Conservation (phyloP, 2,888 invertebrate species). For the Caenorhabditis angaria region DNA sequence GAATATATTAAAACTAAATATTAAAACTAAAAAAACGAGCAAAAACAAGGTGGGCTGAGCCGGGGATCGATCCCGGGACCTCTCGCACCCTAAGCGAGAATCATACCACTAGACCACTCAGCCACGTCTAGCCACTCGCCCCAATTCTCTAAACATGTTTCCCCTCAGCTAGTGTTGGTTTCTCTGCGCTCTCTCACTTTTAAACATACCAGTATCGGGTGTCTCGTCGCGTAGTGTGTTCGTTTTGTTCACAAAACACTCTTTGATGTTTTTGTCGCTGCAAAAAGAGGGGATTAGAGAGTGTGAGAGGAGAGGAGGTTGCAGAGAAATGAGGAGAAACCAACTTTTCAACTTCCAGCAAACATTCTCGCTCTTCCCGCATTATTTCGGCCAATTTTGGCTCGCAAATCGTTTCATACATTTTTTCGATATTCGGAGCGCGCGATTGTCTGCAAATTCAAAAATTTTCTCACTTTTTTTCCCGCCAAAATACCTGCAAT, state of each 20-base stretch:
- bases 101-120: constrained; percentile 73
- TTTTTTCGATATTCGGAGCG: constrained; percentile 56
- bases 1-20: not conserved
- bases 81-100: constrained; percentile 73
- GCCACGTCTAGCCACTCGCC: constrained; percentile 31
- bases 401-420: constrained; percentile 63
- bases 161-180: not conserved
- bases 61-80: constrained; percentile 72
- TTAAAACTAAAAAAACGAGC: not conserved
- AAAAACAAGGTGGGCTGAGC: constrained; percentile 59
- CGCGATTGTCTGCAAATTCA: constrained; percentile 37
- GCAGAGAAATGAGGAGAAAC: constrained; percentile 12
- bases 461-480: constrained; percentile 24
- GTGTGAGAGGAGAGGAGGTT: constrained; percentile 2
- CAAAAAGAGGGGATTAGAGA: constrained; percentile 7
- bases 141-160: not conserved
- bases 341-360: constrained; percentile 48
- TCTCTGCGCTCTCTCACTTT: not conserved
- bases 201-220: constrained; percentile 35
- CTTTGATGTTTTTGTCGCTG: constrained; percentile 46
- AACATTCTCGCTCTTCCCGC: constrained; percentile 52
- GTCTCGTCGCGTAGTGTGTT: constrained; percentile 50
- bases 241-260: constrained; percentile 58
- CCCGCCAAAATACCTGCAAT: constrained; percentile 49
- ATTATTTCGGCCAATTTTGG: constrained; percentile 52